These are phyloP conservation scores for Kradibia gibbosae DNA, from an alignment of 1,140 invertebrate species.

Conservation along the genomic window DNA sequence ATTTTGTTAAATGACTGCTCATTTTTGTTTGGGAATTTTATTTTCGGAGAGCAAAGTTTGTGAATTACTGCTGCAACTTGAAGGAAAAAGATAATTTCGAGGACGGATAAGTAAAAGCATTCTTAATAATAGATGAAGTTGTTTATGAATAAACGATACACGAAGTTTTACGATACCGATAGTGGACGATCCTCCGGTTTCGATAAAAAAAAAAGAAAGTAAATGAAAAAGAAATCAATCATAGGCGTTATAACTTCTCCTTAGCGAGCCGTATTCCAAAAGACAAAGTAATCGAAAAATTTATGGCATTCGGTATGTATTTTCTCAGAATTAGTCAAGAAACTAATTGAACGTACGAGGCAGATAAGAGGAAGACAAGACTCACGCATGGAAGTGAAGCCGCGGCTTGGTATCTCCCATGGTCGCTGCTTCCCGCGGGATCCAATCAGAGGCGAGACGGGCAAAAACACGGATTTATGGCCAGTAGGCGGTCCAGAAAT, in stretches of 20 bases:
- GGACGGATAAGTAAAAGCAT: background rate
- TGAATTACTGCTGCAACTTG: background rate
- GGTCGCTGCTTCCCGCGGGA: conserved; percentile 56
- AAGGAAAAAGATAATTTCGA: background rate
- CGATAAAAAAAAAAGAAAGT: background rate
- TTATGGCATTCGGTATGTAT: background rate
- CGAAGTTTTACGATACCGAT: background rate
- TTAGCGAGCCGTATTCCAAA: conserved; percentile 23
- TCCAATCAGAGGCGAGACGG: conserved; percentile 58
- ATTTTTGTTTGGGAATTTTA: background rate
- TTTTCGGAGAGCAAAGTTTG: background rate
- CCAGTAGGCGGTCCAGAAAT: conserved; percentile 58
- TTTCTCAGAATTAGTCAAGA: conserved; percentile 53
- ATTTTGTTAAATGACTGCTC: background rate
- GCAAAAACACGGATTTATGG: conserved; percentile 68
- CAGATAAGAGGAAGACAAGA: conserved; percentile 32
- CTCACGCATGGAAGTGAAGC: background rate
- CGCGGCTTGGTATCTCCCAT: background rate
- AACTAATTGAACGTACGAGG: conserved; percentile 60
- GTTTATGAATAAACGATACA: background rate
- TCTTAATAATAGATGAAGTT: background rate
- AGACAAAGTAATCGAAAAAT: conserved; percentile 22
- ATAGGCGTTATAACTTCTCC: background rate
- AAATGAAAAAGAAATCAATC: conserved; percentile 28
- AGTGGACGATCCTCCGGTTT: background rate